Percentiles rank a stretch among this genome's conserved stretches.
Conservation (phyloP, 2,113 vertebrate species). For the Campylorhamphus procurvoides region DNA sequence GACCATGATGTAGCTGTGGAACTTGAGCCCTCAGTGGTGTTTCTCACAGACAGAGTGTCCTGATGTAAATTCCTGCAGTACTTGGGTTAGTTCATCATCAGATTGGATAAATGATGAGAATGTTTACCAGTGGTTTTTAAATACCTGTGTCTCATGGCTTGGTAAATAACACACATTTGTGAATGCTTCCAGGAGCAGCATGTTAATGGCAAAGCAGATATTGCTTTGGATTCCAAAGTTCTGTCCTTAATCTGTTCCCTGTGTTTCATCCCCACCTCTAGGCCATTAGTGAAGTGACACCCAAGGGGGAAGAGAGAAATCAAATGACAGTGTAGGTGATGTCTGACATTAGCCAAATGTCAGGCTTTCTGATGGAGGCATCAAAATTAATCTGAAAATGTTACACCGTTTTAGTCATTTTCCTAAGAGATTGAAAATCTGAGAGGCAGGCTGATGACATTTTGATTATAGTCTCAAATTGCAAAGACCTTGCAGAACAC, state of each 20-base stretch:
- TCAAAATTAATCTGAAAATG: conserved; percentile 68
- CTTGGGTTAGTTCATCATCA: neutral
- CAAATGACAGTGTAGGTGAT: conserved; percentile 57
- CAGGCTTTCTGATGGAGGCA: conserved; percentile 59
- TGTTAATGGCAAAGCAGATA: neutral
- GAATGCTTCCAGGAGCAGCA: fast-evolving
- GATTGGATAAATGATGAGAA: neutral
- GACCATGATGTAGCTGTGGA: neutral
- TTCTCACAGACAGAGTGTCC: neutral
- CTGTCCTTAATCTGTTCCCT: neutral
- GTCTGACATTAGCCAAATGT: conserved; percentile 75
- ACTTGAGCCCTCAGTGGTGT: neutral
- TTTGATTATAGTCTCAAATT: conserved; percentile 70
- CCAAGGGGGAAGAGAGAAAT: conserved; percentile 7
- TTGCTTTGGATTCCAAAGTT: neutral
- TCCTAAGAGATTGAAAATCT: conserved; percentile 54
- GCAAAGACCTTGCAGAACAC: conserved; percentile 44
- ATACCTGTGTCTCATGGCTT: fast-evolving
- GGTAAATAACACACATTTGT: neutral
- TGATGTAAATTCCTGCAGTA: neutral
- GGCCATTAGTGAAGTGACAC: conserved; percentile 49
- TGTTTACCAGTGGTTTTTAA: neutral
- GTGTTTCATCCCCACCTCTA: neutral
- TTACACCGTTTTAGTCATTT: conserved; percentile 63
- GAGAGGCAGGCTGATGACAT: conserved; percentile 67